Evolutionary conservation across 2,113 vertebrate species (phyloP).

Genomic region (Ploceus nigricollis): DNA sequence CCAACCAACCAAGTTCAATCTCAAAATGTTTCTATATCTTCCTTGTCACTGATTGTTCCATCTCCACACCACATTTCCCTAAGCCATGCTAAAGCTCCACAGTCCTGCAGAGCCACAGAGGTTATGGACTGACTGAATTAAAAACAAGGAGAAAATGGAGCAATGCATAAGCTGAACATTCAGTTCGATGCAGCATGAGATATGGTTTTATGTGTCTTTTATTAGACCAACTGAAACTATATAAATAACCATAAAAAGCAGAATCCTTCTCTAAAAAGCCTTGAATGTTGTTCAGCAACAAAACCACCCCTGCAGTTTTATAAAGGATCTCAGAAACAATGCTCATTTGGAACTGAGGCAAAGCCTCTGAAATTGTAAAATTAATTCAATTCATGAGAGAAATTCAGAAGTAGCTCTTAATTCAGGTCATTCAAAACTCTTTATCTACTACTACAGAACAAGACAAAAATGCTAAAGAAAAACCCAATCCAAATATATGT

Average conservation of each 20-base stretch:
- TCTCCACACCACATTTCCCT: not conserved
- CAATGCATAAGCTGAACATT: not conserved
- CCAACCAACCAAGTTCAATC: not conserved
- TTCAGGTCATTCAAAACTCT: not conserved
- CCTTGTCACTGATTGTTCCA: not conserved
- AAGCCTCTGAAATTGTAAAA: not conserved
- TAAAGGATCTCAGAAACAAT: not conserved
- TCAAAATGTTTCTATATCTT: not conserved
- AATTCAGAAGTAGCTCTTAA: not conserved
- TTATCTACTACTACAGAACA: not conserved
- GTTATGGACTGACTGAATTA: not conserved
- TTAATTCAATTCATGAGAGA: not conserved
- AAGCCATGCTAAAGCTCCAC: not conserved
- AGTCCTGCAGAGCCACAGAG: not conserved
- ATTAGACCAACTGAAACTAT: slow-evolving; percentile 33
- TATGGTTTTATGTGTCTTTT: slow-evolving; percentile 32
- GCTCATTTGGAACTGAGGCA: not conserved
- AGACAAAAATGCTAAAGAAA: not conserved
- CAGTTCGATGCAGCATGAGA: not conserved
- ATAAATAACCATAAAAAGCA: slow-evolving; percentile 37
- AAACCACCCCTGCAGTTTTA: not conserved
- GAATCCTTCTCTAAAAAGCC: slow-evolving; percentile 1
- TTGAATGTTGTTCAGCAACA: not conserved
- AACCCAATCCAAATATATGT: not conserved
- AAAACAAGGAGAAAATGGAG: not conserved